Evolutionary conservation across 2,888 invertebrate species (phyloP).

Genomic region (Drosophila lacicola): DNA sequence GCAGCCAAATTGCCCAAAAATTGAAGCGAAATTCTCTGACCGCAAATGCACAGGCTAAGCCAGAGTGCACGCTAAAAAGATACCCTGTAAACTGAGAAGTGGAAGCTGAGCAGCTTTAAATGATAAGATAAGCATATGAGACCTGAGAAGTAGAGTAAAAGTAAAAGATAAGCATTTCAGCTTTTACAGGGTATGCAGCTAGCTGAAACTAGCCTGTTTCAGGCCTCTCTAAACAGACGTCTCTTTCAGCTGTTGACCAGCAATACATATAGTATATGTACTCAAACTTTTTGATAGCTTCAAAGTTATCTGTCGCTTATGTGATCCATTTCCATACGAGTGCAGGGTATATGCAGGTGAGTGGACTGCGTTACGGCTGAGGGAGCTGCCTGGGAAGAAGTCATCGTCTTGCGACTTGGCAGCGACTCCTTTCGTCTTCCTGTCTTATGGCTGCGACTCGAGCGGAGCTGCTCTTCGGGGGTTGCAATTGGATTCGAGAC

Average conservation of each 20-base stretch:
- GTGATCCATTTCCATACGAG: not conserved
- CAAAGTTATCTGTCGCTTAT: no score
- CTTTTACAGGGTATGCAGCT: no score
- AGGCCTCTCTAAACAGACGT: no score
- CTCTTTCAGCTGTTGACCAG: no score
- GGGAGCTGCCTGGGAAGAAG: conserved; percentile 72
- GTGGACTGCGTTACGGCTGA: conserved; percentile 65
- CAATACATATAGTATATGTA: no score
- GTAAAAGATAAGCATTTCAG: no score
- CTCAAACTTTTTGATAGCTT: no score
- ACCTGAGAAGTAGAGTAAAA: no score
- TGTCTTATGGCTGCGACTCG: conserved; percentile 21
- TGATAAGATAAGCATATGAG: not conserved
- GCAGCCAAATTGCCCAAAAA: conserved; percentile 11
- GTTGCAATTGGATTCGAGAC: conserved; percentile 18
- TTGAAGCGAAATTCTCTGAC: not conserved
- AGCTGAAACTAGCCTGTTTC: no score
- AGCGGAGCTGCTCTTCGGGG: conserved; percentile 16
- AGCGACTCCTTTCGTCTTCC: conserved; percentile 36
- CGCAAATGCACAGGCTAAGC: not conserved
- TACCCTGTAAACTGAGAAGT: conserved; percentile 2
- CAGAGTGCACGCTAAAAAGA: not conserved
- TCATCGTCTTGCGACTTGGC: conserved; percentile 20
- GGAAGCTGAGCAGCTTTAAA: no score
- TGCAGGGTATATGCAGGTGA: conserved; percentile 16